Evolutionary conservation across 2,113 vertebrate genomes (phyloP).

Genomic region (Enhydra lutris): DNA sequence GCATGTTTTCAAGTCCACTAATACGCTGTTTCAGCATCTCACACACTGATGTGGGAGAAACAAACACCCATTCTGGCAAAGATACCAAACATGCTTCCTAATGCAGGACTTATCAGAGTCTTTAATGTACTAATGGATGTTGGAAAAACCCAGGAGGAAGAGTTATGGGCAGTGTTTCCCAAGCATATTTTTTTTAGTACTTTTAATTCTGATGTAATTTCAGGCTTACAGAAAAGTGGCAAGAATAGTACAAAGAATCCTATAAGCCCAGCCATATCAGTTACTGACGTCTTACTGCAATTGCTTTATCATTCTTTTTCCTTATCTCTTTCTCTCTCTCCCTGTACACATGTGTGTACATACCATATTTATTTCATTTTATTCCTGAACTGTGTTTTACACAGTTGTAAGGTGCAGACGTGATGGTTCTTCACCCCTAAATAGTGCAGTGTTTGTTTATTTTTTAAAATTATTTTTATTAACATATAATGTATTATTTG

Average conservation of each 20-base stretch:
- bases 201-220: not conserved
- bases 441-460: not conserved
- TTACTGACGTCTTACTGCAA: not conserved
- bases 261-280: not conserved
- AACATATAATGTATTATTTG: too few species aligned
- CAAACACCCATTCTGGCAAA: not conserved
- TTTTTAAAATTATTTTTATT: not conserved
- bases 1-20: not conserved
- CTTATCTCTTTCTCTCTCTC: not conserved
- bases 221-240: not conserved
- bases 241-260: not conserved
- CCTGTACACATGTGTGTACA: not conserved
- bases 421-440: not conserved
- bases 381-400: not conserved
- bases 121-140: not conserved
- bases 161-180: not conserved
- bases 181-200: not conserved
- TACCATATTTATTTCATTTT: not conserved
- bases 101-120: not conserved
- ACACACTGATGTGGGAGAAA: not conserved
- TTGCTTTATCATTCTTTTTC: not conserved
- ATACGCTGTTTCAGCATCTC: not conserved
- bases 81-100: not conserved
- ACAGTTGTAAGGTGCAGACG: not conserved
- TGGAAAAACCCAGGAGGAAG: not conserved